Percentiles rank a stretch among this genome's conserved stretches.
Conservation (phyloP, 2,888 invertebrate genomes). For the Lydus trimaculatus region DNA sequence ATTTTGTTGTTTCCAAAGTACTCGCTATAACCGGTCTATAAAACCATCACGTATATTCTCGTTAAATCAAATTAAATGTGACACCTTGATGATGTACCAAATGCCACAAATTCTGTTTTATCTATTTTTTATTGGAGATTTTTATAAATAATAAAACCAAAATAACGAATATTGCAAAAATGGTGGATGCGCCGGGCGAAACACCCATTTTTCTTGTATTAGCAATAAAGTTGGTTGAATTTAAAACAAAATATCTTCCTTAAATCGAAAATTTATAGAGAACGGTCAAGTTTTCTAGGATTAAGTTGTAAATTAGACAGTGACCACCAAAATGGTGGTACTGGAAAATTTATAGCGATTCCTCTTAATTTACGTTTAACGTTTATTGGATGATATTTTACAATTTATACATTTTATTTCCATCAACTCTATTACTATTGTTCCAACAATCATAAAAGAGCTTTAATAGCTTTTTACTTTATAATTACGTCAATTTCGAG, state of each 20-base stretch:
- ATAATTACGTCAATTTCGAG: background rate
- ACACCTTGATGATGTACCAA: no score
- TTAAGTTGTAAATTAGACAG: background rate
- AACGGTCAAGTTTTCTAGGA: background rate
- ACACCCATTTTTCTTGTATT: no score
- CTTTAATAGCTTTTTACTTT: background rate
- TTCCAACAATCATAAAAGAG: no score
- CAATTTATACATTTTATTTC: background rate
- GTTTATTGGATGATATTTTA: background rate
- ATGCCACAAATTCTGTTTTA: no score
- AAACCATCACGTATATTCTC: no score
- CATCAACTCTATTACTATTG: background rate
- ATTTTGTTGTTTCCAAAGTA: no score
- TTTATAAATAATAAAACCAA: no score
- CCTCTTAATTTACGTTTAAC: background rate
- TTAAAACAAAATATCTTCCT: background rate
- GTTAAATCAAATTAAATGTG: no score
- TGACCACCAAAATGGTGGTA: background rate
- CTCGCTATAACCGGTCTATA: no score
- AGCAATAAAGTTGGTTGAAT: background rate
- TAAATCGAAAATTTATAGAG: background rate
- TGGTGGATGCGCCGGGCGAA: constrained; percentile 1
- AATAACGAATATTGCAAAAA: background rate
- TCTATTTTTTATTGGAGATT: no score
- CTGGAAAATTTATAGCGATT: background rate